Conservation (phyloP, 2,888 invertebrate species). For the Trachelus tabidus region DNA sequence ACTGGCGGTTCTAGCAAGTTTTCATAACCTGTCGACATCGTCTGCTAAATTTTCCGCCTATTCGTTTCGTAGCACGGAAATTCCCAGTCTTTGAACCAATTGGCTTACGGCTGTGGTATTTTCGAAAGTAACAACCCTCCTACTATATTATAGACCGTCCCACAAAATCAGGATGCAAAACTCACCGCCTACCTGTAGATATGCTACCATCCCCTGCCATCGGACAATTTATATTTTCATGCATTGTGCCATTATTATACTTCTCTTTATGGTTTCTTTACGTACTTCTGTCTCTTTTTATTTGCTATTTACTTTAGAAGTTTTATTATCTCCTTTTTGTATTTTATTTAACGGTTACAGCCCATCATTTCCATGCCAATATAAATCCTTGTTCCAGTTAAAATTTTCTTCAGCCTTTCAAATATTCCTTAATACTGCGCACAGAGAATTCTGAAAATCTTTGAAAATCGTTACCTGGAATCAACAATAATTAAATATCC, state of each 20-base stretch:
- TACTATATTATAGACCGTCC: background rate
- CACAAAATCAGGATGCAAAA: background rate
- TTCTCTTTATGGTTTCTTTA: background rate
- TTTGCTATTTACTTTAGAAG: background rate
- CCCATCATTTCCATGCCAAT: background rate
- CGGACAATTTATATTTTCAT: background rate
- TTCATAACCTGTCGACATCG: conserved; percentile 46
- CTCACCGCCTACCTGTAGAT: background rate
- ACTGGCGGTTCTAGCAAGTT: conserved; percentile 47
- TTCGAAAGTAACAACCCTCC: background rate
- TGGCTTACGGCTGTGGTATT: background rate
- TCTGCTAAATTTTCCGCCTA: conserved; percentile 32
- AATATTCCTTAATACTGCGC: background rate
- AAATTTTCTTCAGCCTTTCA: background rate
- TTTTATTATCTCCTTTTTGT: background rate
- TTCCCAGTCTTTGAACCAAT: background rate
- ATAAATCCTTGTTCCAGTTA: background rate
- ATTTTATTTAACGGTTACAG: background rate
- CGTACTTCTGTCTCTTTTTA: background rate
- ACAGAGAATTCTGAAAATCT: background rate
- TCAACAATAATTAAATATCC: background rate
- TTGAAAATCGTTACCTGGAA: background rate
- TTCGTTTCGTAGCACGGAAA: background rate
- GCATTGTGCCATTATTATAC: background rate
- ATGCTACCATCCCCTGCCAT: background rate